Evolutionary conservation across 2,113 vertebrate genomes (phyloP), one percentile per base, ranked within the genome.

Genomic region (Mastomys natalensis): DNA sequence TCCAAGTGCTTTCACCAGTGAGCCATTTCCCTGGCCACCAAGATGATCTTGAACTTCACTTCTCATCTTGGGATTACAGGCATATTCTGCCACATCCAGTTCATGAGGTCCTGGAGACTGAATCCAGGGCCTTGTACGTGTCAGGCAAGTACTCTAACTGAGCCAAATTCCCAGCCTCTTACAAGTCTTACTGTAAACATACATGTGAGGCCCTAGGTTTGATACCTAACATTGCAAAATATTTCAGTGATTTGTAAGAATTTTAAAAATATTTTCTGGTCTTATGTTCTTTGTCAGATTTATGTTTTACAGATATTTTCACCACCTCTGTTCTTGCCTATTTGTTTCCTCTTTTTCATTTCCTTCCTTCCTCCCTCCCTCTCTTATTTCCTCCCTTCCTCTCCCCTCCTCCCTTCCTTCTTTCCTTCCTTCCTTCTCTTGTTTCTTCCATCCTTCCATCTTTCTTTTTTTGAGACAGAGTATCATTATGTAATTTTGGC

Each of bases 171-270:
- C 53, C 16, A 76, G 70, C 55, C 53, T n/a, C 37, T 72, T 87
- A 66, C 34, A 53, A 87, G 66, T 53, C 34, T 87, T 70, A 40
- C 12, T 87, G 21, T 87, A 87, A 87, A 87, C 85, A 87, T 87
- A 72, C 51, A 37, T 87, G 85, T 87, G 45, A 87, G 64, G 64
- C 66, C 85, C 11, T 72, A 68, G 85, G 21, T 53, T 87, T 87
- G 64, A 87, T 87, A 70, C 85, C 85, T 72, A 87, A 22, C 85
- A 87, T 48, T 87, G 34, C 85, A 87, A 87, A 87, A 87, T 84
- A 87, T 72, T 87, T 87, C 62, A 70, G 26, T 53, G 85, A 87
- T 87, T 87, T 70, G 45, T 87, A 87, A 51, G 64, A 87, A 68
- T 87, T 53, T 70, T 53, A 53, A 70, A 87, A 86, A 66, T 26